Evolutionary conservation across 2,888 invertebrate genomes (phyloP), one percentile per base, ranked within the genome.

Genomic region (Papilio demoleus): DNA sequence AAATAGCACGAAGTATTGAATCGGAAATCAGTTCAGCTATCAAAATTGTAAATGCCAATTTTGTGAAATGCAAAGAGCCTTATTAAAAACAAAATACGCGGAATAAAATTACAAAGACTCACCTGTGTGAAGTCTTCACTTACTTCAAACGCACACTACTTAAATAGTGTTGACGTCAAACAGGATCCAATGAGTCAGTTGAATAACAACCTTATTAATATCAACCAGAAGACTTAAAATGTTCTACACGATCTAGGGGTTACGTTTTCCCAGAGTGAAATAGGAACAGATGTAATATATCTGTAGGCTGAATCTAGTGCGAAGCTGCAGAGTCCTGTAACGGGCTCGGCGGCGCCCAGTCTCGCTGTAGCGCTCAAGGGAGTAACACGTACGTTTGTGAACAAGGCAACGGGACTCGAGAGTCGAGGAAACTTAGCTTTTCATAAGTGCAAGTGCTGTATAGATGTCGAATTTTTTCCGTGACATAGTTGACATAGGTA

Each of bases 211-310:
- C 22, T 9, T 24, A 24, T 4, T n/a, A n/a, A n/a, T 53, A n/a
- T 27, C 8, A 8, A 1, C 3, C 5, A 24, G 24, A 50, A 50
- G 47, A 24, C 17, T 50, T 11, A 50, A 50, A 50, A 50, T 50
- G 12, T 24, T 12, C 5, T 50, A 12, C 22, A 12, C 14, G 12
- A 4, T 8, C 12, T 5, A 12, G 47, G 45, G 45, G 22, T 24
- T 50, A 50, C 11, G 47, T 24, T 50, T 50, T 50, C 47, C 47
- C 24, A 4, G 12, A 50, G 47, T 24, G 47, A 22, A 50, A 24
- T 50, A 50, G 47, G 47, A 50, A 24, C 47, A 50, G 47, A 50
- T 50, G n/a, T 53, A 53, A 24, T 53, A 53, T 53, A 27, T 53
- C 5, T 27, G 5, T 24, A 14, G 27, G 50, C 14, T 50, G 50